A percentile compares a stretch with the other conserved stretches of the same genome.
phyloP scores from a whole-genome alignment of 2,797 vertebrate species.

The Urophycis tenuis region DNA sequence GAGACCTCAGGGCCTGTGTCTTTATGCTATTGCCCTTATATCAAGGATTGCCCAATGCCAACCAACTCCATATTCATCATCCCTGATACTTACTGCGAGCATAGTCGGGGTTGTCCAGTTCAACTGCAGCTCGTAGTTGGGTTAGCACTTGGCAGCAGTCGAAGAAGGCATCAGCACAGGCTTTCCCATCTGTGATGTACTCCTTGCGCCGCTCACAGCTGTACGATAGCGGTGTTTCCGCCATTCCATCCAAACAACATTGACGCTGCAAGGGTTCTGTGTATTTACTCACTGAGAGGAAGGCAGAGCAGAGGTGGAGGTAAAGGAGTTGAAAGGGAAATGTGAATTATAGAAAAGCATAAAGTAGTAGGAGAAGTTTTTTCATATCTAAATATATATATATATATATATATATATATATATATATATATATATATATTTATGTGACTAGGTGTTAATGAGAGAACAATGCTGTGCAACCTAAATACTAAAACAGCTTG shows the following conservation, averaged over 20 bases:
- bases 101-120: background rate
- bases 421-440: background rate
- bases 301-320: background rate
- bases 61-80: background rate
- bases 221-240: background rate
- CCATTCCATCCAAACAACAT: background rate
- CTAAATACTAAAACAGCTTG: background rate
- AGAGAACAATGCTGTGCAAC: background rate
- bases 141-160: background rate
- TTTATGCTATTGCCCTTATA: background rate
- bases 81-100: background rate
- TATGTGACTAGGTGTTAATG: background rate
- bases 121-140: background rate
- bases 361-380: background rate
- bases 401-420: background rate
- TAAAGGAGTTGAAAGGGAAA: background rate
- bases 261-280: background rate
- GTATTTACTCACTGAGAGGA: constrained; percentile 45
- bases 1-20: background rate
- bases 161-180: background rate
- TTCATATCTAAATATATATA: background rate
- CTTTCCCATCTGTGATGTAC: background rate
- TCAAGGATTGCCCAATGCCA: background rate
- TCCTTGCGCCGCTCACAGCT: background rate
- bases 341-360: background rate